Base-by-base conservation (phyloP, 2,113 vertebrate genomes). In the Semicossyphus pulcher region DNA sequence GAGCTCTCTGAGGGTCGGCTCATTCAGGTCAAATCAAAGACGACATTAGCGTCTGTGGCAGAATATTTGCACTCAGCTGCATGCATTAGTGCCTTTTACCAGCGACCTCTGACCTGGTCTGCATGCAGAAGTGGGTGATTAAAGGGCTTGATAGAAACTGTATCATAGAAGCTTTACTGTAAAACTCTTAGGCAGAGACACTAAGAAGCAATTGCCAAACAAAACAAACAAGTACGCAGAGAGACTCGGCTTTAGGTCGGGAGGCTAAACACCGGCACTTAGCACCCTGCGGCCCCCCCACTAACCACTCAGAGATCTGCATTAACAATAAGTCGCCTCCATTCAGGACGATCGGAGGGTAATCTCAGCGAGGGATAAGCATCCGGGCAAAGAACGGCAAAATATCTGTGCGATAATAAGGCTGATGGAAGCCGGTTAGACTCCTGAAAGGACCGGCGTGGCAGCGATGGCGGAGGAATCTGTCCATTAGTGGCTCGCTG, bases 261-360 rank as follows among this genome's bases (percentile, higher is more conserved):
- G 8, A 61, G 59, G 75, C 62, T 73, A 62, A 81, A 80, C 81
- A 75, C 74, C 20, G 81, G 84, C 88, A 87, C 90, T 91, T 86
- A 84, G 83, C 75, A 20, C 68, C 39, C 76, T 9, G 25, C 21
- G 3, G 51, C 44, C 53, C 39, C 48, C 32, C 34, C 25, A 9
- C 61, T 4, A 47, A 75, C 77, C 78, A 70, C 81, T 84, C 73
- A 74, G 42, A 66, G 48, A 20, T 66, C 74, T 79, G 88, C 89
- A 91, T 92, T 92, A 88, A 91, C 84, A 91, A 92, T 83, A 91
- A 91, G 85, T 88, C 85, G 49, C 63, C 63, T 68, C 51, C 60
- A 28, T 57, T 39, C 71, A 29, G 76, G 58, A 7, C 42, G 15
- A 4, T 6, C 32, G 2, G 6, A 18, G 74, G 64, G 68, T 89